phyloP scores from a whole-genome alignment of 2,888 invertebrate genomes.

The Sepioteuthis lessoniana region DNA sequence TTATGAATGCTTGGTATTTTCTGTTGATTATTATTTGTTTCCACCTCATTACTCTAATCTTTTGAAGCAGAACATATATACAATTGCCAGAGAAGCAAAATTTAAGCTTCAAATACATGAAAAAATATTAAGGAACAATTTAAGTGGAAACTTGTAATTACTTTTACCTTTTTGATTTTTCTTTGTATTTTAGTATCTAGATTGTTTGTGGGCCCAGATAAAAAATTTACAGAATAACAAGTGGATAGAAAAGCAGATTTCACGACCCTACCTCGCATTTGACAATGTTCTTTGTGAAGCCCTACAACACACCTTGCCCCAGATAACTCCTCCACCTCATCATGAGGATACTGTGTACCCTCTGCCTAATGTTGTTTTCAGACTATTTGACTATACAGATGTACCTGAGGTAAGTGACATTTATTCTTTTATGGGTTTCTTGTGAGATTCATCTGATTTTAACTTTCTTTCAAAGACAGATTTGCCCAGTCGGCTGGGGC shows the following conservation, averaged over 20 bases:
- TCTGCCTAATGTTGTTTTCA: slow-evolving; percentile 93
- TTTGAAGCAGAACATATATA: no score
- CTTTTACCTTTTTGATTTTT: neutral
- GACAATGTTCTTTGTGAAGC: slow-evolving; percentile 96
- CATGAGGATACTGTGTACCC: slow-evolving; percentile 92
- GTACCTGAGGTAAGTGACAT: slow-evolving; percentile 80
- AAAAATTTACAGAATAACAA: slow-evolving; percentile 92
- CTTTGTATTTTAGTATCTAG: slow-evolving; percentile 82
- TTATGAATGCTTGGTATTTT: no score
- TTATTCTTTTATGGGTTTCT: no score
- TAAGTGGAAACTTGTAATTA: neutral
- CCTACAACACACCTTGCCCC: slow-evolving; percentile 93
- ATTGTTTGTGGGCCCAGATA: slow-evolving; percentile 96
- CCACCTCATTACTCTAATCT: no score
- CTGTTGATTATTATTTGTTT: no score
- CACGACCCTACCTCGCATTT: slow-evolving; percentile 92
- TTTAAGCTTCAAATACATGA: neutral
- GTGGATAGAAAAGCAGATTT: slow-evolving; percentile 97
- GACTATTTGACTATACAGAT: slow-evolving; percentile 97
- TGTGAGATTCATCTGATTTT: no score
- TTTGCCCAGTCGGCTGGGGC: no score
- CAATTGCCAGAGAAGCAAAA: neutral
- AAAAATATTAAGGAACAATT: neutral
- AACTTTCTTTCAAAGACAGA: no score
- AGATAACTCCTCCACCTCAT: slow-evolving; percentile 93